These are phyloP conservation scores for Podarcis raffonei DNA, from an alignment of 2,113 vertebrate species.

Conservation along the genomic window DNA sequence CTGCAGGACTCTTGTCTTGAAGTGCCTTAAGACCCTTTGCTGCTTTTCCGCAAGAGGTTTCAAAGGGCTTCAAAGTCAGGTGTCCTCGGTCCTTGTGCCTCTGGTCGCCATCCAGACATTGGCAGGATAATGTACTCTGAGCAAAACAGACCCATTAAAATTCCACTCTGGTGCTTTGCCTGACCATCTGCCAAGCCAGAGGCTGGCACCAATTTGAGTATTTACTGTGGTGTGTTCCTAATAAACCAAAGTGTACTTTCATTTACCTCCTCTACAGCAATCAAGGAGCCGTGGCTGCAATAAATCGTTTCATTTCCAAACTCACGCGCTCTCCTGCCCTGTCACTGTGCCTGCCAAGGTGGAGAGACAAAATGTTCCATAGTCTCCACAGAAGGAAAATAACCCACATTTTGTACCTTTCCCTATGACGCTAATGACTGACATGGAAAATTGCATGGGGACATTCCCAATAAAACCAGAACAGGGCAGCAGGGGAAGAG, in stretches of 20 bases:
- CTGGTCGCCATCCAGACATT: not conserved
- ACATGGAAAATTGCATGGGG: not conserved
- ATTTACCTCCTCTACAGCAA: conserved; percentile 1
- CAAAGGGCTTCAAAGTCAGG: not conserved
- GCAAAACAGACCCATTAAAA: conserved; percentile 13
- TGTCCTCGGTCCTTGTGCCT: fast-evolving
- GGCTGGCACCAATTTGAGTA: not conserved
- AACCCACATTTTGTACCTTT: conserved; percentile 42
- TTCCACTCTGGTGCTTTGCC: conserved; percentile 14
- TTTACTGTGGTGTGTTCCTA: conserved; percentile 20
- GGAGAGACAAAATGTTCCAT: conserved; percentile 25
- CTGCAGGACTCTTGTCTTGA: too few relatives aligned
- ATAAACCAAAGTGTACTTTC: not conserved
- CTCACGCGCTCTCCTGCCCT: not conserved
- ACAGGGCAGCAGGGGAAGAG: not conserved
- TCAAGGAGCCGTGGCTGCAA: conserved; percentile 8
- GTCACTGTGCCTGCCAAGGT: not conserved
- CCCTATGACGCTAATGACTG: conserved; percentile 39
- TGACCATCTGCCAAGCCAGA: conserved; percentile 9
- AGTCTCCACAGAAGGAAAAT: conserved; percentile 34
- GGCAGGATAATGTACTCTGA: not conserved
- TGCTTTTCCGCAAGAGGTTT: not conserved
- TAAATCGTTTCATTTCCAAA: conserved; percentile 18
- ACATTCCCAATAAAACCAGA: conserved; percentile 16
- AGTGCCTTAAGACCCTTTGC: not conserved